Percentiles rank a stretch among this genome's conserved stretches.
Conservation (phyloP, 2,113 vertebrate species). For the Mobula hypostoma region DNA sequence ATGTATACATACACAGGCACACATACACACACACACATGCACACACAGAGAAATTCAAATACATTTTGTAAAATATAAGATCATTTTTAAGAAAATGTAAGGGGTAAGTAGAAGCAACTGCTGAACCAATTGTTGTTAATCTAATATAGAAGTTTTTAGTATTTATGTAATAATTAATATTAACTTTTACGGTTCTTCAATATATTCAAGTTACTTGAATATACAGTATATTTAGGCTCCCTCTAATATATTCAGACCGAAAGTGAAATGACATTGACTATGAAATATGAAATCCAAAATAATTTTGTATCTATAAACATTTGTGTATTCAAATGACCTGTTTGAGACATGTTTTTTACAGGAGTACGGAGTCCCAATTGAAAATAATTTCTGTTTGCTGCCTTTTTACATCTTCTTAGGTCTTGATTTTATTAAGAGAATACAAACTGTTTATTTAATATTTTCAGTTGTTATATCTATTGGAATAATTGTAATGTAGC, state of each 20-base stretch:
- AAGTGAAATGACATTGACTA: not conserved
- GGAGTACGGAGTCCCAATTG: not conserved
- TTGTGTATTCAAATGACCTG: not conserved
- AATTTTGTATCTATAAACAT: not conserved
- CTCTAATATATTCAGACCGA: not conserved
- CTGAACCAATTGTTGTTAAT: not conserved
- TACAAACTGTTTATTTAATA: slow-evolving; percentile 10
- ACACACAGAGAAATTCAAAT: not conserved
- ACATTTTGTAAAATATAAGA: not conserved
- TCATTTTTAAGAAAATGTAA: not conserved
- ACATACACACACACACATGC: not conserved
- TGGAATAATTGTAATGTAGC: not conserved
- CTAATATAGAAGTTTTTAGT: not conserved
- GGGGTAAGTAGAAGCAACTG: not conserved
- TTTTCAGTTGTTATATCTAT: not conserved
- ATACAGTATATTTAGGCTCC: not conserved
- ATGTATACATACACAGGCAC: no score
- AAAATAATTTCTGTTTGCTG: slow-evolving; percentile 16
- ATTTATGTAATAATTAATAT: not conserved
- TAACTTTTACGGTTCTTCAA: not conserved
- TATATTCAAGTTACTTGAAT: not conserved
- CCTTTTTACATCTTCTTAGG: not conserved
- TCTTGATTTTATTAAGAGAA: not conserved
- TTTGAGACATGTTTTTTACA: not conserved
- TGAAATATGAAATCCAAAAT: not conserved